Percentiles rank a stretch among this genome's conserved stretches.
phyloP scores from a whole-genome alignment of 1,140 invertebrate genomes.

The Phenacoccus solenopsis region DNA sequence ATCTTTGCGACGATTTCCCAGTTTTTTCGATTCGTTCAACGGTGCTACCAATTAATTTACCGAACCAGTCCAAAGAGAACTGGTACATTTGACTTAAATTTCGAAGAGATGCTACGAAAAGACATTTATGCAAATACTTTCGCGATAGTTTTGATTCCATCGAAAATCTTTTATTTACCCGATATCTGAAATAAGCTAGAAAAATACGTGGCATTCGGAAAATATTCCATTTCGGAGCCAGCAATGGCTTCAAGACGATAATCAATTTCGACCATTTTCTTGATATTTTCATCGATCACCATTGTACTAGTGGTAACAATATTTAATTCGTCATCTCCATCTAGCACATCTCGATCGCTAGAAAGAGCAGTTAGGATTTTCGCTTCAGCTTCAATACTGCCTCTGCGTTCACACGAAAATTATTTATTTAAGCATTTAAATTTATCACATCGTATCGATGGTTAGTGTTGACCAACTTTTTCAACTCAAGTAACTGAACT shows the following conservation, averaged over 20 bases:
- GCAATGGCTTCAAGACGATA: background rate
- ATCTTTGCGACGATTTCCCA: background rate
- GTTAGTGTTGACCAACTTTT: slow-evolving; percentile 6
- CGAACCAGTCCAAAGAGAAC: background rate
- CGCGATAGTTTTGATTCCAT: too few relatives aligned
- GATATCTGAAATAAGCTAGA: background rate
- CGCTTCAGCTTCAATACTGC: background rate
- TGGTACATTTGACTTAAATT: background rate
- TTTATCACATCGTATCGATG: too few relatives aligned
- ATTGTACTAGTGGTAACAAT: background rate
- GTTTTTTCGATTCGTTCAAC: background rate
- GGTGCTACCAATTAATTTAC: background rate
- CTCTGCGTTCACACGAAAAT: background rate
- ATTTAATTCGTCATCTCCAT: background rate
- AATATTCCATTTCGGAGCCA: background rate
- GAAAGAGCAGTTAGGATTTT: background rate
- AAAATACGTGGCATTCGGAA: background rate
- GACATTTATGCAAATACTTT: too few relatives aligned
- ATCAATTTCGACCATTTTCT: background rate
- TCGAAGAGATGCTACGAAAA: background rate
- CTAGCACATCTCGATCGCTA: background rate
- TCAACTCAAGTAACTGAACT: background rate
- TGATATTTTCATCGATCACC: background rate
- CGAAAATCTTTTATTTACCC: background rate
- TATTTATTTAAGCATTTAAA: too few relatives aligned